phyloP scores from a whole-genome alignment of 2,113 vertebrate species.

The Passer montanus region DNA sequence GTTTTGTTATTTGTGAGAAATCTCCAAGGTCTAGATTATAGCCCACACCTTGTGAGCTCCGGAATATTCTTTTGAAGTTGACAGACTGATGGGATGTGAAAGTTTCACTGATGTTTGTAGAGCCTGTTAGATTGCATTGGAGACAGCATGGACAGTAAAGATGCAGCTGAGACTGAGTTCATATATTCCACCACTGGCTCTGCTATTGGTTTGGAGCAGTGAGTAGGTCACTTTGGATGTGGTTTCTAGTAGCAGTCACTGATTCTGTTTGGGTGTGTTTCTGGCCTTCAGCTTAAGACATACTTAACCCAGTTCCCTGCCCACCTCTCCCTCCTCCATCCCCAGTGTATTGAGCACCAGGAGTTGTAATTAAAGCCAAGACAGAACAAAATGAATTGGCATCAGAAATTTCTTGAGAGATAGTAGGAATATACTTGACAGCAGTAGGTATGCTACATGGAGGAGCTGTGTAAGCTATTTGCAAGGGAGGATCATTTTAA shows the following conservation, averaged over 20 bases:
- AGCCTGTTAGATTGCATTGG: background rate
- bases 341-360: background rate
- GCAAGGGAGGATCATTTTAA: background rate
- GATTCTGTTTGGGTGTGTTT: background rate
- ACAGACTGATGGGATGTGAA: background rate
- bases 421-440: background rate
- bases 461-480: background rate
- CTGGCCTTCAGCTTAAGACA: background rate
- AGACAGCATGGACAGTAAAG: background rate
- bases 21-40: background rate
- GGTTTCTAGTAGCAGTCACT: background rate
- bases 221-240: background rate
- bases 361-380: background rate
- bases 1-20: background rate
- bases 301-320: background rate
- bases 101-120: background rate
- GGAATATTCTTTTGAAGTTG: background rate
- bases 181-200: background rate
- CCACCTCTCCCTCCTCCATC: fast-evolving
- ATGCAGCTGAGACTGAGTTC: background rate
- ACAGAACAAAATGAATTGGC: background rate
- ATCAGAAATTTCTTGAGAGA: background rate
- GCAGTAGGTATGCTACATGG: background rate
- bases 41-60: background rate
- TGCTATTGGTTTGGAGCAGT: background rate